Evolutionary conservation across 2,797 vertebrate genomes (phyloP).

Genomic region (Sebastes trivittatus): DNA sequence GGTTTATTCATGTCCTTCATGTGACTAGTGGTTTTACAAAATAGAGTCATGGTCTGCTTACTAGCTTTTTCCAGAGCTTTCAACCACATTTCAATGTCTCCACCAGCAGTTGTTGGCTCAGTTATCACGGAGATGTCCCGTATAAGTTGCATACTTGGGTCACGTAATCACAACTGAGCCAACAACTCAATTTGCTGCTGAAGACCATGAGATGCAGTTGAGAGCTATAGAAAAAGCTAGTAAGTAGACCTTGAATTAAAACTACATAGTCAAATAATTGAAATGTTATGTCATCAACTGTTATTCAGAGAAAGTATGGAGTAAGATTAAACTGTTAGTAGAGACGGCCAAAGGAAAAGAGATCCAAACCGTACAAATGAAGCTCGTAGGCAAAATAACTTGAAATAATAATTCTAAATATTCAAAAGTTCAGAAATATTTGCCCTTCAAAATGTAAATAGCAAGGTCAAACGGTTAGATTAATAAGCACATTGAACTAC

Average conservation of each 20-base stretch:
- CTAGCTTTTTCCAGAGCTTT: neutral
- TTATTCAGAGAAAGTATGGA: constrained; percentile 14
- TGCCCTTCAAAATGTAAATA: constrained; percentile 16
- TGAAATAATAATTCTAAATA: neutral
- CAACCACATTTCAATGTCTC: neutral
- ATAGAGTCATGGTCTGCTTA: neutral
- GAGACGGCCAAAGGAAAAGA: constrained; percentile 55
- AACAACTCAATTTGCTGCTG: neutral
- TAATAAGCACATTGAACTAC: constrained; percentile 51
- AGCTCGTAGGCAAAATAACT: neutral
- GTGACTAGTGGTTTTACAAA: neutral
- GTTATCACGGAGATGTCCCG: neutral
- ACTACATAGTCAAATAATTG: neutral
- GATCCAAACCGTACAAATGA: constrained; percentile 8
- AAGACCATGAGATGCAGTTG: neutral
- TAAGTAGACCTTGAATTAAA: neutral
- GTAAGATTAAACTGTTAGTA: constrained; percentile 42
- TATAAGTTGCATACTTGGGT: neutral
- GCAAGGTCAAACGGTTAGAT: constrained; percentile 22
- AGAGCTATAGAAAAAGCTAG: neutral
- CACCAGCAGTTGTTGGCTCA: neutral
- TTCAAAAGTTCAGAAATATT: constrained; percentile 19
- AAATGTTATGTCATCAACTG: constrained; percentile 1
- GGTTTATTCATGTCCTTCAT: neutral
- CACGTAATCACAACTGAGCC: neutral